A percentile compares a stretch with the other conserved stretches of the same genome.
These are phyloP conservation scores for Pyrgus malvae DNA, from an alignment of 2,888 invertebrate species.

Conservation along the genomic window DNA sequence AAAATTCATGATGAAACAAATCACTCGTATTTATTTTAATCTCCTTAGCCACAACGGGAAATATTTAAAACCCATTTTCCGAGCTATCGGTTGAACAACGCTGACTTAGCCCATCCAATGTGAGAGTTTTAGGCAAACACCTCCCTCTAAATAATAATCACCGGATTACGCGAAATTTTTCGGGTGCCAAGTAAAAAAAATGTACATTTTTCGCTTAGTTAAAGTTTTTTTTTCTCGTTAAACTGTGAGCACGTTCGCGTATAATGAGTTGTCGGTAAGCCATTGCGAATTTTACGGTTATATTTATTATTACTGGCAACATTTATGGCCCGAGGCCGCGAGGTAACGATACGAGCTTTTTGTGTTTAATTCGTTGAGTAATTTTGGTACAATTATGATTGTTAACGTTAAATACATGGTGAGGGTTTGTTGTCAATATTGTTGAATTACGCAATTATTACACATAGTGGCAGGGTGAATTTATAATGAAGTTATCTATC, in stretches of 20 bases:
- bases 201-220: conserved; percentile 15
- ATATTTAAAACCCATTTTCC: not conserved
- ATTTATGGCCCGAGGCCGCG: conserved; percentile 16
- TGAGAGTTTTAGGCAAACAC: conserved; percentile 21
- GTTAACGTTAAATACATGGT: conserved; percentile 3
- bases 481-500: no score
- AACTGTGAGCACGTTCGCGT: conserved; percentile 13
- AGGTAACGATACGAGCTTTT: conserved; percentile 15
- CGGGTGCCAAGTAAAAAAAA: conserved; percentile 9
- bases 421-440: not conserved
- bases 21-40: no score
- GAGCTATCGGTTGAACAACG: conserved; percentile 1
- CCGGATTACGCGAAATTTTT: conserved; percentile 21
- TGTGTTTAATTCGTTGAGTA: conserved; percentile 21
- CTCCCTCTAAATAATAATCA: conserved; percentile 25
- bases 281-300: conserved; percentile 19
- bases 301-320: conserved; percentile 25
- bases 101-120: conserved; percentile 14
- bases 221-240: conserved; percentile 14
- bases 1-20: no score
- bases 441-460: not conserved
- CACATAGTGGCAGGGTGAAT: no score
- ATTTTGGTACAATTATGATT: conserved; percentile 14
- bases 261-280: conserved; percentile 21
- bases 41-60: no score